Evolutionary conservation across 2,888 invertebrate species (phyloP).

Genomic region (Julus scandinavius): DNA sequence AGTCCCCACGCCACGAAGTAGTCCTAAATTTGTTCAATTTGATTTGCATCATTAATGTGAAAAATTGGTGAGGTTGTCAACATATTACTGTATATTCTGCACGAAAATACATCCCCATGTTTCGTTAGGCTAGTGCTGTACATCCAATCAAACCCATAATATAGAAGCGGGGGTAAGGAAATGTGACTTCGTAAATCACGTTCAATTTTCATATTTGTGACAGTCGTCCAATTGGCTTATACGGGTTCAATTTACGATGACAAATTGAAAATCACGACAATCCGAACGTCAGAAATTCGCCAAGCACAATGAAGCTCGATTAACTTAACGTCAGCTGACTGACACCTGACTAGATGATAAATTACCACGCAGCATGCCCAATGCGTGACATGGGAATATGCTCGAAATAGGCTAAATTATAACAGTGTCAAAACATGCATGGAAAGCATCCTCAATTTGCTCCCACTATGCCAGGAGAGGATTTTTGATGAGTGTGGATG

Average conservation of each 20-base stretch:
- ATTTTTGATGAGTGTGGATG: neutral
- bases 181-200: slow-evolving; percentile 28
- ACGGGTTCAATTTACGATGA: slow-evolving; percentile 17
- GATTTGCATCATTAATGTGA: no score
- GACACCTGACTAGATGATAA: neutral
- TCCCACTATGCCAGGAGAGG: neutral
- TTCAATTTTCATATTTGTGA: slow-evolving; percentile 39
- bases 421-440: slow-evolving; percentile 8
- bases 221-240: slow-evolving; percentile 20
- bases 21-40: no score
- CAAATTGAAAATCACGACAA: slow-evolving; percentile 42
- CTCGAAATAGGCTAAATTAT: neutral
- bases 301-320: slow-evolving; percentile 24
- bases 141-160: neutral
- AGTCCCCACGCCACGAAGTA: no score
- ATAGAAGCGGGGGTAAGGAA: neutral
- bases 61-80: no score
- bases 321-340: slow-evolving; percentile 13
- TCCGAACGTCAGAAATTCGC: neutral
- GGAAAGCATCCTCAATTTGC: neutral
- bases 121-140: neutral
- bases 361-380: neutral
- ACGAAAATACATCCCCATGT: neutral
- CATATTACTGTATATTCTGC: no score
- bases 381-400: neutral